Percentiles rank a stretch among this genome's conserved stretches.
Conservation (phyloP, 2,113 vertebrate genomes). For the Planiliza haematocheilus region DNA sequence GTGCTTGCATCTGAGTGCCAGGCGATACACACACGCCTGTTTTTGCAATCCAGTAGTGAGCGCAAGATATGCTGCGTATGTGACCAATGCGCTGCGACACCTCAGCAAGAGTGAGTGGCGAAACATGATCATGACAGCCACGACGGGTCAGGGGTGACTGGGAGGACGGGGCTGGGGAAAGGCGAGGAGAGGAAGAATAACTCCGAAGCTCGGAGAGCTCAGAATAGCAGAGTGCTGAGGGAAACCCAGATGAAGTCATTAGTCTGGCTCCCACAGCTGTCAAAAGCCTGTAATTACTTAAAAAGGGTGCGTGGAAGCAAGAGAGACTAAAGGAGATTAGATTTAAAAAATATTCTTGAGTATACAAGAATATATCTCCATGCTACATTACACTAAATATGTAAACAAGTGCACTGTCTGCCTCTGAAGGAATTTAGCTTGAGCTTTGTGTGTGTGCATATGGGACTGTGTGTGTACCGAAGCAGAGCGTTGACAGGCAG, state of each 20-base stretch:
- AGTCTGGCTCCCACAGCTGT: conserved; percentile 64
- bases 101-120: conserved; percentile 47
- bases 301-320: conserved; percentile 20
- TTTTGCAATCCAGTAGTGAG: conserved; percentile 10
- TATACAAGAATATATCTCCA: background rate
- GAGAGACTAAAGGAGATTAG: conserved; percentile 7
- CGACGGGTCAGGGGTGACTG: conserved; percentile 32
- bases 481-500: conserved; percentile 59
- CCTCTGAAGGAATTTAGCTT: conserved; percentile 38
- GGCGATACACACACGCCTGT: conserved; percentile 18
- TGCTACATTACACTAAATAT: background rate
- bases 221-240: conserved; percentile 53
- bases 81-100: conserved; percentile 43
- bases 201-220: conserved; percentile 32
- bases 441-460: conserved; percentile 6
- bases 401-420: background rate
- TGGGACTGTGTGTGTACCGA: background rate
- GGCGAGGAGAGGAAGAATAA: conserved; percentile 28
- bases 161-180: conserved; percentile 20
- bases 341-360: background rate
- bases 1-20: conserved; percentile 20
- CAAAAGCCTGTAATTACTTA: conserved; percentile 29
- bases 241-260: conserved; percentile 69
- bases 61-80: conserved; percentile 23
- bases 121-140: conserved; percentile 59